phyloP scores from a whole-genome alignment of 2,888 invertebrate species.

The Cinara cedri region DNA sequence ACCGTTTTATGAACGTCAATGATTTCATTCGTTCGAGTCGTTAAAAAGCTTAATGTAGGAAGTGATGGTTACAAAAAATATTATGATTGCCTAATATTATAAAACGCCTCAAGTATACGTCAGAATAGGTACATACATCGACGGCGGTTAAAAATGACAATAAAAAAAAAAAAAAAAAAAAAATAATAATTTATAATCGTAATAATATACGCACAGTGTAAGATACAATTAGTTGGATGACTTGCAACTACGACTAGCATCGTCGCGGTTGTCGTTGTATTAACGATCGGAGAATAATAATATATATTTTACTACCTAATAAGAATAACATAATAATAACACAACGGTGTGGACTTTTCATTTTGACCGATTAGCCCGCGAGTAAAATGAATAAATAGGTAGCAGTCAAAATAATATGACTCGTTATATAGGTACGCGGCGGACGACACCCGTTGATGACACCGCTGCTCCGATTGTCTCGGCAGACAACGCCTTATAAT shows the following conservation, averaged over 20 bases:
- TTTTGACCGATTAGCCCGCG: neutral
- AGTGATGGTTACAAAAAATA: neutral
- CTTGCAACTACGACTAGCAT: neutral
- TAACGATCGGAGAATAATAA: neutral
- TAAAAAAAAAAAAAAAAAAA: constrained; percentile 5
- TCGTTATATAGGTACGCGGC: too few relatives aligned
- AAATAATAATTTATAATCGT: constrained; percentile 16
- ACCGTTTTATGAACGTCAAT: too few relatives aligned
- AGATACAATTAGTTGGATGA: constrained; percentile 28
- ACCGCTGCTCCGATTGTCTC: too few relatives aligned
- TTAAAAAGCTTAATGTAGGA: constrained; percentile 28
- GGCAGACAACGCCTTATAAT: too few relatives aligned
- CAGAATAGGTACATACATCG: neutral
- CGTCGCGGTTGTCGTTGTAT: too few relatives aligned
- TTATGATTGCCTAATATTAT: constrained; percentile 3
- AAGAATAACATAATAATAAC: constrained; percentile 18
- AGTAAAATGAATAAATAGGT: neutral
- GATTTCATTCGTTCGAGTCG: neutral
- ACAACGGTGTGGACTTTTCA: neutral
- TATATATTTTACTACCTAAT: neutral
- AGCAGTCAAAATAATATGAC: neutral
- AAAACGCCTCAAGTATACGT: too few relatives aligned
- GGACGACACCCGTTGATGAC: too few relatives aligned
- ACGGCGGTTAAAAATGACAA: neutral
- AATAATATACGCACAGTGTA: neutral